A percentile compares a stretch with the other conserved stretches of the same genome.
Evolutionary conservation across 2,797 vertebrate species (phyloP).

Genomic region (Microchirus variegatus): DNA sequence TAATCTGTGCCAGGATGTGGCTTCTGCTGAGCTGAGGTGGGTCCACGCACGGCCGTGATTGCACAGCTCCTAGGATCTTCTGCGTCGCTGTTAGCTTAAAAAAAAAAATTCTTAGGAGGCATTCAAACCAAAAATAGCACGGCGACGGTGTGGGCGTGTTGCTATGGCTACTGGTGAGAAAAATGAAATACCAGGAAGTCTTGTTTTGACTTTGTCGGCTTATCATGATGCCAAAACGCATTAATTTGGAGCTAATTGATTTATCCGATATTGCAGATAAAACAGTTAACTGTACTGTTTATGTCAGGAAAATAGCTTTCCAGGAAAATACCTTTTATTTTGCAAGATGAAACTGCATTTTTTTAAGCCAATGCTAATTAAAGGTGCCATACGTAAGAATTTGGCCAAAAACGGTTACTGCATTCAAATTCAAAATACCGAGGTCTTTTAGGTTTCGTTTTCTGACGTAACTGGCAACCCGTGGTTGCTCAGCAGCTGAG

Average conservation of each 20-base stretch:
- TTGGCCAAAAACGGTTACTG: too few species aligned
- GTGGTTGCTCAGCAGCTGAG: too few species aligned
- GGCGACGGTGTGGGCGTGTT: constrained; percentile 13
- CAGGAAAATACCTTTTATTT: neutral
- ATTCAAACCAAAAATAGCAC: constrained; percentile 24
- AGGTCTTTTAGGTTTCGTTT: too few species aligned
- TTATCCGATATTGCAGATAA: too few species aligned
- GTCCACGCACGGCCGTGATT: constrained; percentile 12
- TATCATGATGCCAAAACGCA: neutral
- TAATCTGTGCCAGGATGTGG: constrained; percentile 27
- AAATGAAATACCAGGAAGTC: constrained; percentile 3
- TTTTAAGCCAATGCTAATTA: neutral
- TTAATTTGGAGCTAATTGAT: too few species aligned
- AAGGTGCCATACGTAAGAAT: too few species aligned
- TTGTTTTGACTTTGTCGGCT: constrained; percentile 4
- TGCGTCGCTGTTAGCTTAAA: constrained; percentile 20
- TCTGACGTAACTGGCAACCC: too few species aligned
- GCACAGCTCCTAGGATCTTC: constrained; percentile 7
- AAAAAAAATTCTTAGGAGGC: constrained; percentile 17
- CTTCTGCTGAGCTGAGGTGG: constrained; percentile 16
- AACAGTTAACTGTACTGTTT: too few species aligned
- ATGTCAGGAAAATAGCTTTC: too few species aligned
- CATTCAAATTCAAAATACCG: too few species aligned
- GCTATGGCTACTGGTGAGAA: constrained; percentile 25
- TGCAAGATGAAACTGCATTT: neutral